phyloP scores from a whole-genome alignment of 2,797 vertebrate species.

The Halcyon chelicuti region DNA sequence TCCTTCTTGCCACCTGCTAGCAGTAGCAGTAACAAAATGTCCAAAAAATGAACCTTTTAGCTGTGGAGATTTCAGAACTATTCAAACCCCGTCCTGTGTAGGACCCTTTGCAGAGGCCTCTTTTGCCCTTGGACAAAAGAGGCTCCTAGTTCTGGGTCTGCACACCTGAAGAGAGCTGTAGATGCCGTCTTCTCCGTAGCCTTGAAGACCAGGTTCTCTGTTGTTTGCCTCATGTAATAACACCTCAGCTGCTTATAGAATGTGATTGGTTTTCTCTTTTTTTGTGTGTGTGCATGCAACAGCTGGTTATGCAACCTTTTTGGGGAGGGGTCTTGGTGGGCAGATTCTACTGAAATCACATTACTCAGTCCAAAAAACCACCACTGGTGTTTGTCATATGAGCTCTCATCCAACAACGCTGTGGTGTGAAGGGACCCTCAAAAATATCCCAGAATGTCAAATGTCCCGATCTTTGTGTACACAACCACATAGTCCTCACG shows the following conservation, averaged over 20 bases:
- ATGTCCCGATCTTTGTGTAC: neutral
- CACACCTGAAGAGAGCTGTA: neutral
- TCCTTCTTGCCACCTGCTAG: slow-evolving; percentile 3
- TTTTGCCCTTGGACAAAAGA: neutral
- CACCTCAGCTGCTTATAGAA: neutral
- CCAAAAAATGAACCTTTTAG: neutral
- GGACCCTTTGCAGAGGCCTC: neutral
- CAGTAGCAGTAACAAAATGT: neutral
- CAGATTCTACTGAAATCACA: neutral
- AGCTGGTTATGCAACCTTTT: neutral
- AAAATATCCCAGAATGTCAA: neutral
- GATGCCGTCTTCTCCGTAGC: neutral
- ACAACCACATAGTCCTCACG: neutral
- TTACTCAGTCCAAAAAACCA: neutral
- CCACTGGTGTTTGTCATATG: neutral
- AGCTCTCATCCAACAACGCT: neutral
- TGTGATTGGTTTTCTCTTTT: neutral
- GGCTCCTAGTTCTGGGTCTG: neutral
- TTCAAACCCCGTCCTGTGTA: neutral
- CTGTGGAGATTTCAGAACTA: neutral
- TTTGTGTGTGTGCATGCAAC: neutral
- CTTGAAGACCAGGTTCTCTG: neutral
- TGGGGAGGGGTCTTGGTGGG: neutral
- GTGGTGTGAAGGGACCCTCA: neutral
- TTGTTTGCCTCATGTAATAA: neutral